phyloP scores from a whole-genome alignment of 92 coral and sea anemone genomes.

The Parazoanthus darwini region DNA sequence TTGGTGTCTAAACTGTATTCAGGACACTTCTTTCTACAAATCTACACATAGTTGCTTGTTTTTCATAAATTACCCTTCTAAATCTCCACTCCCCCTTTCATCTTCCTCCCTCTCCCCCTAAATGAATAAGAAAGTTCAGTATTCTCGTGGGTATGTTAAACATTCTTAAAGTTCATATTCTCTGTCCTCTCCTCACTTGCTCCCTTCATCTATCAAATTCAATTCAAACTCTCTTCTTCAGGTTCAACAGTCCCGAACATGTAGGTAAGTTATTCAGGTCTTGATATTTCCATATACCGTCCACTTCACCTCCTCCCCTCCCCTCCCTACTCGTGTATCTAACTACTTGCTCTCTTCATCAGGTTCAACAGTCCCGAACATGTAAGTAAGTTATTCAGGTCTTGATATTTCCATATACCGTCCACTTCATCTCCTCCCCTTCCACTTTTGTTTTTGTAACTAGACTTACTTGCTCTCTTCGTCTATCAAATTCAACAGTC shows the following conservation, averaged over 20 bases:
- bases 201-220: slow-evolving; percentile 47
- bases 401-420: slow-evolving; percentile 35
- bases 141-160: too few species aligned
- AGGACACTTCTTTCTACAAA: too few species aligned
- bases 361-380: slow-evolving; percentile 41
- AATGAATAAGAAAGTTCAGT: background rate
- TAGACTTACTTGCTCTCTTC: slow-evolving; percentile 77
- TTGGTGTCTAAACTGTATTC: too few species aligned
- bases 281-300: too few species aligned
- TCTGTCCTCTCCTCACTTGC: background rate
- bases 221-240: too few species aligned
- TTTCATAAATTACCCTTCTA: background rate
- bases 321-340: background rate
- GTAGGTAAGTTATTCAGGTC: too few species aligned
- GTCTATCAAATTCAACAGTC: slow-evolving; percentile 80
- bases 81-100: background rate
- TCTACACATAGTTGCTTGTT: background rate
- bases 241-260: too few species aligned
- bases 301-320: background rate
- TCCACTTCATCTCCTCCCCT: background rate
- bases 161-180: background rate
- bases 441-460: too few species aligned
- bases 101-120: background rate
- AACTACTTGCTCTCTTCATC: slow-evolving; percentile 85
- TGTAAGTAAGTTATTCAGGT: background rate